Evolutionary conservation across 2,888 invertebrate genomes (phyloP).

Genomic region (Merodon equestris): DNA sequence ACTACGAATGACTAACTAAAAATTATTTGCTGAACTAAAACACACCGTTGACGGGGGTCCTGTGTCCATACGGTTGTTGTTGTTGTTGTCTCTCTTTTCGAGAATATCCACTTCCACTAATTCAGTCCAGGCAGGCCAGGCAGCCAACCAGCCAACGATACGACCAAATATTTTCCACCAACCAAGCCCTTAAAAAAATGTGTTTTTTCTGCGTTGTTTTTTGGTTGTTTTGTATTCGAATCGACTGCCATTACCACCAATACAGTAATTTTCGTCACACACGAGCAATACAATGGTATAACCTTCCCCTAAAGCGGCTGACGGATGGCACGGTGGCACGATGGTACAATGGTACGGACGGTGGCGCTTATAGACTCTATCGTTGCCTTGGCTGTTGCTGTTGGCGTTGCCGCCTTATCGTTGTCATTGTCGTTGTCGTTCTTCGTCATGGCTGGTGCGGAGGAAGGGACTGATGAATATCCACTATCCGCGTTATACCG

Average conservation of each 20-base stretch:
- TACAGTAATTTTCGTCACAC: constrained; percentile 52
- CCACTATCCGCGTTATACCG: constrained; percentile 38
- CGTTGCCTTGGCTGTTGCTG: too few species aligned
- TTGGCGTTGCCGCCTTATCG: neutral
- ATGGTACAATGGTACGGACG: neutral
- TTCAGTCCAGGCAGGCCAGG: neutral
- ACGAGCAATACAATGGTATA: constrained; percentile 36
- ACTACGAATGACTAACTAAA: constrained; percentile 79
- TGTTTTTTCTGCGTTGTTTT: too few species aligned
- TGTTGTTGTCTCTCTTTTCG: constrained; percentile 24
- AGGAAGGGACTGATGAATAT: constrained; percentile 24
- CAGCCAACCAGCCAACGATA: constrained; percentile 54
- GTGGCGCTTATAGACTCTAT: neutral
- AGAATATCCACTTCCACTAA: constrained; percentile 66
- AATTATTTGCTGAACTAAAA: constrained; percentile 76
- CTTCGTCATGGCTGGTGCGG: constrained; percentile 11
- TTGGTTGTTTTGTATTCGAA: too few species aligned
- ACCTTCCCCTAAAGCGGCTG: constrained; percentile 64
- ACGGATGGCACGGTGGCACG: constrained; percentile 45
- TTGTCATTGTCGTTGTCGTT: neutral
- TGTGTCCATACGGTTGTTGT: neutral
- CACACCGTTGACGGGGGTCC: constrained; percentile 68
- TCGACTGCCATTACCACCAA: constrained; percentile 59
- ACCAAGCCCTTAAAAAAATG: constrained; percentile 66
- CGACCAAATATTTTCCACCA: constrained; percentile 65